These are phyloP conservation scores for Psephotus haematonotus DNA, from an alignment of 2,113 vertebrate genomes.

Conservation along the genomic window DNA sequence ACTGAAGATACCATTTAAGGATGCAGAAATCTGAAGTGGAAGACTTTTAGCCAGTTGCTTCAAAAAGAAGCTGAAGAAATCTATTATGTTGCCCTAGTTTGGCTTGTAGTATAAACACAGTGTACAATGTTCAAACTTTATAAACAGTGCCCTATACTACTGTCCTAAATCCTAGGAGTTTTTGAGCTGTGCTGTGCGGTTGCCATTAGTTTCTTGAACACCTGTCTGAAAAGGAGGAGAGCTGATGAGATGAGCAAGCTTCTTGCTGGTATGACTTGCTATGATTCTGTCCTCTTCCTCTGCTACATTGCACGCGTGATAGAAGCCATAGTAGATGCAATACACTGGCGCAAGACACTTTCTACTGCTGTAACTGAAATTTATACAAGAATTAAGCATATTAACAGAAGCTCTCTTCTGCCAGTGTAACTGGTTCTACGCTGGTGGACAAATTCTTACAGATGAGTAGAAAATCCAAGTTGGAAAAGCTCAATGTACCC, in stretches of 20 bases:
- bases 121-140: background rate
- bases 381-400: background rate
- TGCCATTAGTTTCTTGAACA: background rate
- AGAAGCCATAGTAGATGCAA: background rate
- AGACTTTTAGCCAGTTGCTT: background rate
- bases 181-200: background rate
- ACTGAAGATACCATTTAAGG: background rate
- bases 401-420: background rate
- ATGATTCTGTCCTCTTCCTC: background rate
- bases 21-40: background rate
- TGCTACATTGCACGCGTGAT: fast-evolving
- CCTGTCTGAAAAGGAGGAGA: background rate
- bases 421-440: background rate
- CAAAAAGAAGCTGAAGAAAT: background rate
- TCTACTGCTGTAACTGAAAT: background rate
- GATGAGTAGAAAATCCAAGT: background rate
- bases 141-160: background rate
- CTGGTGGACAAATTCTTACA: background rate
- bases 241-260: background rate
- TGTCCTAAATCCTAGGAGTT: background rate
- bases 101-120: background rate
- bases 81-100: background rate
- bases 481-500: background rate
- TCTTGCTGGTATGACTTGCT: background rate
- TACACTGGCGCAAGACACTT: background rate